Evolutionary conservation across 2,888 invertebrate genomes (phyloP).

Genomic region (Gandaritis pyraliata): DNA sequence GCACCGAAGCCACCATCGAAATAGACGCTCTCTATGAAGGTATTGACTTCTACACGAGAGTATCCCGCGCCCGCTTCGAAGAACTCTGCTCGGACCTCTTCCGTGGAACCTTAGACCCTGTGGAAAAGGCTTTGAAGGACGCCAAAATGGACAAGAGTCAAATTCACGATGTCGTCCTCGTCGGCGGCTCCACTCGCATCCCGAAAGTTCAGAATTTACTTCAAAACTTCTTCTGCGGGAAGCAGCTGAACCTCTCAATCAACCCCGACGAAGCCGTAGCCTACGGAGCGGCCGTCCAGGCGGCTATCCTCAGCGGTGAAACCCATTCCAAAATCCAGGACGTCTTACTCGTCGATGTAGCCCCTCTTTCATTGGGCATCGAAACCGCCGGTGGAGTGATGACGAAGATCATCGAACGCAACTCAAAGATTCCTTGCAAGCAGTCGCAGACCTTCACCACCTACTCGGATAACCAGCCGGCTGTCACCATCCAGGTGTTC

Average conservation of each 20-base stretch:
- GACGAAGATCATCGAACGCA: too few species aligned
- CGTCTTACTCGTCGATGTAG: slow-evolving; percentile 47
- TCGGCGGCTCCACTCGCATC: slow-evolving; percentile 89
- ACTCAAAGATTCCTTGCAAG: too few species aligned
- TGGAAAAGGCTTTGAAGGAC: slow-evolving; percentile 75
- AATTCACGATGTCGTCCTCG: slow-evolving; percentile 85
- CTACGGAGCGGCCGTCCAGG: slow-evolving; percentile 76
- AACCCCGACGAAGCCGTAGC: slow-evolving; percentile 87
- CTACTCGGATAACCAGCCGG: too few species aligned
- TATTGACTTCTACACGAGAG: slow-evolving; percentile 82
- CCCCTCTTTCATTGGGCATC: slow-evolving; percentile 30
- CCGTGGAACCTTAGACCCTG: slow-evolving; percentile 87
- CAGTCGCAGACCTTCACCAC: too few species aligned
- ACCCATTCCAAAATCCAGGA: slow-evolving; percentile 85
- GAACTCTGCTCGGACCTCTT: slow-evolving; percentile 86
- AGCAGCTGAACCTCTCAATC: slow-evolving; percentile 59
- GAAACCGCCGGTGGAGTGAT: slow-evolving; percentile 89
- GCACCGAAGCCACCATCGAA: slow-evolving; percentile 88
- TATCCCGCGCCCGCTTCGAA: slow-evolving; percentile 88
- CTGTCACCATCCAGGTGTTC: too few species aligned
- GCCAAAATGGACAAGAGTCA: slow-evolving; percentile 87
- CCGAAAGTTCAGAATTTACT: slow-evolving; percentile 89
- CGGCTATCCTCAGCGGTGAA: slow-evolving; percentile 84
- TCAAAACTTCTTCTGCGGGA: slow-evolving; percentile 81
- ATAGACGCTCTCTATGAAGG: slow-evolving; percentile 89